A percentile compares a stretch with the other conserved stretches of the same genome.
Evolutionary conservation across 2,797 vertebrate genomes (phyloP).

Genomic region (Premnoplex brunnescens): DNA sequence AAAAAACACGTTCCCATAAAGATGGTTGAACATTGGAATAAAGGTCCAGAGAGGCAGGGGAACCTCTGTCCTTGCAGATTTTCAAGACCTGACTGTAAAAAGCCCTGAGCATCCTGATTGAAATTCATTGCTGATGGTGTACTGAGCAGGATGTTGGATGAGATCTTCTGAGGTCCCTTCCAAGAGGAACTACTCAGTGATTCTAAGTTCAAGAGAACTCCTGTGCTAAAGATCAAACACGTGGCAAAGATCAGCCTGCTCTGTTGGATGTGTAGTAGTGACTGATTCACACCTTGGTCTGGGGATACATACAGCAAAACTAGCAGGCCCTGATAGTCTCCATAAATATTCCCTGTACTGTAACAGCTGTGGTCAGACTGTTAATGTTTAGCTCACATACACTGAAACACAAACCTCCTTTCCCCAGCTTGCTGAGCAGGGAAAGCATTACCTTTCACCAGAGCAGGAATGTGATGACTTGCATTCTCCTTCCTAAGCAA

Average conservation of each 20-base stretch:
- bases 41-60: background rate
- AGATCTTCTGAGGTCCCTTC: background rate
- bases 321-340: background rate
- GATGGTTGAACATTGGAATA: background rate
- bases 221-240: background rate
- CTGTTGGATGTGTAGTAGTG: background rate
- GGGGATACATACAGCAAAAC: background rate
- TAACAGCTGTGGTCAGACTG: background rate
- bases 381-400: background rate
- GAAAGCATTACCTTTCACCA: slow-evolving; percentile 71
- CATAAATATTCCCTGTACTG: background rate
- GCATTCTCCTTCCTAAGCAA: slow-evolving; percentile 79
- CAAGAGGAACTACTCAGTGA: background rate
- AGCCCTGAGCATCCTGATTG: background rate
- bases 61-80: background rate
- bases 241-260: background rate
- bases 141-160: background rate
- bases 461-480: slow-evolving; percentile 49
- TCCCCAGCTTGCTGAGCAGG: background rate
- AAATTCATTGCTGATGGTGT: background rate
- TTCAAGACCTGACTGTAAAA: background rate
- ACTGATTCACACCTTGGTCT: background rate
- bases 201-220: background rate
- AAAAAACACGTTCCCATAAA: background rate
- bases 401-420: background rate